Evolutionary conservation across 2,888 invertebrate species (phyloP).

Genomic region (Argyresthia albistria): DNA sequence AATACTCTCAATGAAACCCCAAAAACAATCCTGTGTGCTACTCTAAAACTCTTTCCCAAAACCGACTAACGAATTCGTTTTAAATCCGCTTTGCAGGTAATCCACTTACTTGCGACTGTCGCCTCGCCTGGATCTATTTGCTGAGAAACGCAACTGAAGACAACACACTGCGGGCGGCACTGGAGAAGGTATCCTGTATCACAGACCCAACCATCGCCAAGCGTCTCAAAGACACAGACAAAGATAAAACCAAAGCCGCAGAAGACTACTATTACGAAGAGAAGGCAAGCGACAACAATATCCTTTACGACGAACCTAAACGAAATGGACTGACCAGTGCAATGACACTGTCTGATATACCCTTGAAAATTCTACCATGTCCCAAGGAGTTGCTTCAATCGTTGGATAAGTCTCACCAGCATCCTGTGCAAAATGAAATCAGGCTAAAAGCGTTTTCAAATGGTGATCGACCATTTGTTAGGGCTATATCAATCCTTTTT

Average conservation of each 20-base stretch:
- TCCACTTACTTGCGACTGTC: constrained; percentile 87
- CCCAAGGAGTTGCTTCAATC: constrained; percentile 58
- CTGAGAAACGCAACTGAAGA: constrained; percentile 83
- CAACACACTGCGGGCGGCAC: constrained; percentile 74
- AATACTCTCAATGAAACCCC: too few relatives aligned
- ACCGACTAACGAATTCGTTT: too few relatives aligned
- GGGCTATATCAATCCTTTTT: not conserved
- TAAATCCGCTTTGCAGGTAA: constrained; percentile 74
- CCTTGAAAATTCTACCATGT: constrained; percentile 54
- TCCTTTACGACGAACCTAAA: constrained; percentile 17
- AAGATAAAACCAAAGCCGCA: constrained; percentile 11
- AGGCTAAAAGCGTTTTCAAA: constrained; percentile 55
- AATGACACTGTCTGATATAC: constrained; percentile 45
- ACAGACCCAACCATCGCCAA: constrained; percentile 55
- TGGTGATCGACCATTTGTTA: constrained; percentile 12
- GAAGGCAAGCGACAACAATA: constrained; percentile 29
- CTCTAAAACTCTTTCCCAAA: too few relatives aligned
- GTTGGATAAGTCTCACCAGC: constrained; percentile 55
- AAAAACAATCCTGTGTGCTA: too few relatives aligned
- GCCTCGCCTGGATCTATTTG: constrained; percentile 84
- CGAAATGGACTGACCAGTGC: constrained; percentile 25
- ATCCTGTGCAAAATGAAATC: constrained; percentile 62
- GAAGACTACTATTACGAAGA: constrained; percentile 44
- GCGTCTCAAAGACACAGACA: constrained; percentile 41
- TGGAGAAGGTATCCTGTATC: constrained; percentile 82